Base-by-base conservation (phyloP, 2,888 invertebrate species). In the Chromoteleia sp. region DNA sequence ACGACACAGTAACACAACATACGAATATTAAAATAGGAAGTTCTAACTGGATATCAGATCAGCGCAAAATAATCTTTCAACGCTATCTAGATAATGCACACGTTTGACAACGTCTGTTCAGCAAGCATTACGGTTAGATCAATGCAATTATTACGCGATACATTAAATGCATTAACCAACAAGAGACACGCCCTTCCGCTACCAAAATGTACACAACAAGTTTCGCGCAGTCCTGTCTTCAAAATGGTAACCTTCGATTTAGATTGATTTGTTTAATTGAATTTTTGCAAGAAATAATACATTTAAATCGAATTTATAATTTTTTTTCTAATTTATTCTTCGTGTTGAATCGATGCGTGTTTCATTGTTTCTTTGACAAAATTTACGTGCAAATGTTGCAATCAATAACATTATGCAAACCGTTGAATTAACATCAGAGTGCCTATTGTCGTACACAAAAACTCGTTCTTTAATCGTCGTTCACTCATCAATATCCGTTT, bases 371-470 rank as follows among this genome's bases (percentile, higher is more conserved):
- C n/a, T n/a, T n/a, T n/a, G n/a, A n/a, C n/a, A n/a, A n/a, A n/a
- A n/a, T n/a, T n/a, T n/a, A n/a, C n/a, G n/a, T n/a, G n/a, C n/a
- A n/a, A n/a, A n/a, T 25, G 25, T 25, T 25, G 25, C 25, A 25
- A 6, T 25, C 25, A 25, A 25, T 25, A 25, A 4, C 6, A 25
- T 25, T 4, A 6, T 6, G 12, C 2, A 12, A 39, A 39, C 0
- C 12, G 39, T 12, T 15, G 17, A 43, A 15, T 6, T 45, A 3
- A 8, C 33, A 8, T 8, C 7, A 33, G 33, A 33, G 7, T 33
- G 2, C 5, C 52, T 12, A 33, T 54, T 86, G 85, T 88, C 87
- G 88, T 88, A 87, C 87, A 89, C 88, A 89, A 87, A 84, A 83
- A 70, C 73, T 84, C 84, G 79, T 85, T 86, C 86, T 29, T 19